Evolutionary conservation across 1,140 invertebrate genomes (phyloP), one percentile per base, ranked within the genome.

Genomic region (Spodoptera frugiperda): DNA sequence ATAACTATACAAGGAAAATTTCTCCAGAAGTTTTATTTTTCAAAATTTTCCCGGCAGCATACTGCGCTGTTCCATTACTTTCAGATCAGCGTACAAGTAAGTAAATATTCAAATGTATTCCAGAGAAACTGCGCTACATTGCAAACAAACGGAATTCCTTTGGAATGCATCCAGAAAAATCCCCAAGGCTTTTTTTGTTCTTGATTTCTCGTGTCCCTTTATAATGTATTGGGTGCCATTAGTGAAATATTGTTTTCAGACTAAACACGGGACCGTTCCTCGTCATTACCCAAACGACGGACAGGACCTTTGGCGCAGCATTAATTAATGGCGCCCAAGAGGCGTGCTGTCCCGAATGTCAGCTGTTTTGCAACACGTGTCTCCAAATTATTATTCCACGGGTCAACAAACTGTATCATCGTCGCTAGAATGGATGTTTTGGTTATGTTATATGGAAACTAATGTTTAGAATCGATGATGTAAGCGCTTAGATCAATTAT

Each of bases 311-410:
- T 46, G 68, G 5, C 39, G 46, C 57, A 72, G 44, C 39, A 57
- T 72, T 72, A 72, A 72, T 72, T 72, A 72, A 72, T 55, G 19
- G 33, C 57, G 46, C 53, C 53, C 53, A 30, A 46, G 44, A 67
- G 63, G 63, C 63, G 14, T 25, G 39, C 68, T 55, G 33, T 57
- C 68, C 33, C 30, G 57, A 46, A 72, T 55, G 54, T 72, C 68
- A 55, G 51, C 54, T 72, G 68, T 72, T 63, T 57, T 55, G 17
- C 33, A 46, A 72, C 68, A 72, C 53, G 17, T 46, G 33, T 72
- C 33, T 57, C 15, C 30, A 14, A n/a, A 57, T 70, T 53, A 57
- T 70, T 53, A 72, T 57, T 57, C 33, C 44, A 44, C 51, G 51
- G 39, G 19, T 57, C 39, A 55, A 72, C 53, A 57, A 72, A 72